phyloP scores from a whole-genome alignment of 2,888 invertebrate species.

The Standfussiana lucernea region DNA sequence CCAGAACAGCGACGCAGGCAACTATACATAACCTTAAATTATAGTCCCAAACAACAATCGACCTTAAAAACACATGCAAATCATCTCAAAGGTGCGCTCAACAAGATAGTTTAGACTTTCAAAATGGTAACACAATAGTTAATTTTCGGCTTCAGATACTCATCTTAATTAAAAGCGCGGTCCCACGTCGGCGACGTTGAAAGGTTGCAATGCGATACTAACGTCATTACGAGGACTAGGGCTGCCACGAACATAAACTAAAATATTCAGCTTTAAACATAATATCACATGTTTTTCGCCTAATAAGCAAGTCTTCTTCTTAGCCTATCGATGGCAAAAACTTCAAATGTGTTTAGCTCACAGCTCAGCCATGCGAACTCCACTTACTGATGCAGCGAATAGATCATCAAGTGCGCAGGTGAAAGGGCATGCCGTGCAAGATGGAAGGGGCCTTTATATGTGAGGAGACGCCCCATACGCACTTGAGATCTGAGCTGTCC shows the following conservation, averaged over 20 bases:
- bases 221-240: slow-evolving; percentile 24
- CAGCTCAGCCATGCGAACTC: too few species aligned
- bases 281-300: background rate
- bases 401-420: too few species aligned
- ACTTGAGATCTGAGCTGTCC: too few species aligned
- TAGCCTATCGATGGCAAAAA: too few species aligned
- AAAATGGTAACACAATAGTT: slow-evolving; percentile 53
- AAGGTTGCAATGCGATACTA: slow-evolving; percentile 50
- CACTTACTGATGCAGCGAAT: too few species aligned
- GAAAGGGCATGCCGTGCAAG: too few species aligned
- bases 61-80: background rate
- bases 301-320: background rate
- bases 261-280: background rate
- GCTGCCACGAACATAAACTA: slow-evolving; percentile 21
- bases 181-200: slow-evolving; percentile 33
- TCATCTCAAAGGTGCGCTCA: slow-evolving; percentile 9
- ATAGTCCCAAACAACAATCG: background rate
- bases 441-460: too few species aligned
- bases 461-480: too few species aligned
- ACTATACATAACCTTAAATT: background rate
- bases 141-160: slow-evolving; percentile 41
- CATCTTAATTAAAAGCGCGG: slow-evolving; percentile 56
- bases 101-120: slow-evolving; percentile 39
- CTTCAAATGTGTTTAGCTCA: too few species aligned
- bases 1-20: background rate